Base-by-base conservation (phyloP, 2,888 invertebrate genomes). In the Pedicia rivosa region DNA sequence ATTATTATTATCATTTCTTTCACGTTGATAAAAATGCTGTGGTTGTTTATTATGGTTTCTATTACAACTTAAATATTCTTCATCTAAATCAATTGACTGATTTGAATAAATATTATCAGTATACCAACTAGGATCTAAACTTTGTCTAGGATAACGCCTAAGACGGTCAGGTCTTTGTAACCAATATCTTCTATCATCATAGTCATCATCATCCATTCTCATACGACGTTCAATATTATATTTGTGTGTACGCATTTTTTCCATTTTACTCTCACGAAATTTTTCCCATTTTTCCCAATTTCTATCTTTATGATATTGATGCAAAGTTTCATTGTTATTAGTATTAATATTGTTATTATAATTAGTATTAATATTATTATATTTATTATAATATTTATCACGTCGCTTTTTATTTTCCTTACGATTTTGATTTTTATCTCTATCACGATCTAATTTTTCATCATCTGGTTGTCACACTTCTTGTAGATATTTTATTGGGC, bases 401-500 rank as follows among this genome's bases (percentile, higher is more conserved):
- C 48, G 44, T 36, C 51, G 19, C 7, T 22, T 19, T 16, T 17
- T 17, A 30, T 17, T 30, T 17, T 2, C 17, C 16, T 16, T 30
- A 19, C n/a, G 30, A 30, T 17, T 30, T 30, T 22, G 15, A 22
- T 22, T 33, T 24, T 33, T 53, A 42, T 52, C 55, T 40, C 52
- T 52, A 44, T 54, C 54, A 42, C 53, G 51, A 44, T 53, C 54
- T 39, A 44, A 44, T 44, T 47, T 48, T 41, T 53, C 52, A 42
- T 61, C 60, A 55, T 65, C 63, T 53, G 67, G 70, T 59, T 72
- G 84, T 87, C 87, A 88, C 79, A 90, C 87, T 66, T 92, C 91
- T 66, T 88, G 86, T 43, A 94, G 71, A 57, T 88, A 94, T 61
- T 88, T 90, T 28, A 87, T 63, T n/a, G 92, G 92, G 62, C 92